A percentile compares a stretch with the other conserved stretches of the same genome.
phyloP scores from a whole-genome alignment of 2,888 invertebrate species.

The Macrophya annulata region DNA sequence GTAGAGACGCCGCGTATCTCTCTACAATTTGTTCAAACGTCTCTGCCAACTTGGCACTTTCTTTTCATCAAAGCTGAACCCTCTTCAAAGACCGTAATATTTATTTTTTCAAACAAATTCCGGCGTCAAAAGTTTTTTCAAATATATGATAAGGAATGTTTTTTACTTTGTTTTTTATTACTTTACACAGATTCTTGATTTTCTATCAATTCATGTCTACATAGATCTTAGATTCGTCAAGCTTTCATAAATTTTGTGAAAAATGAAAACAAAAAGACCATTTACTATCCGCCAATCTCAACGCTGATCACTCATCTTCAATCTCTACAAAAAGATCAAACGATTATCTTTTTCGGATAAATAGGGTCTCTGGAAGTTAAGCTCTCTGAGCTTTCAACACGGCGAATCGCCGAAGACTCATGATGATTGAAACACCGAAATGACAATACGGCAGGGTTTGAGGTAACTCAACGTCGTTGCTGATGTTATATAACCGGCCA shows the following conservation, averaged over 20 bases:
- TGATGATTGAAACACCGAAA: neutral
- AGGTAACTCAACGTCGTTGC: neutral
- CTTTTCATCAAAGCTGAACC: neutral
- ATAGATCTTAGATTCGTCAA: neutral
- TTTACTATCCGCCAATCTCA: neutral
- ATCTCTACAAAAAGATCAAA: constrained; percentile 6
- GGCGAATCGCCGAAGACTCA: neutral
- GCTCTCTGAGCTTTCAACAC: neutral
- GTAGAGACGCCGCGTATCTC: neutral
- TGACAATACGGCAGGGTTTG: neutral
- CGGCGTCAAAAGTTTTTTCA: neutral
- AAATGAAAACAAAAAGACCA: neutral
- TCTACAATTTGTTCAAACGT: neutral
- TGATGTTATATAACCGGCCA: constrained; percentile 3
- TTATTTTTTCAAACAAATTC: neutral
- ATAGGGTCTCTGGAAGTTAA: neutral
- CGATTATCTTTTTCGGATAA: neutral
- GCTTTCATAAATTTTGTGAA: neutral
- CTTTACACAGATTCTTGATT: neutral
- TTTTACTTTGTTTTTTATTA: too few relatives aligned
- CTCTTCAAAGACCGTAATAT: neutral
- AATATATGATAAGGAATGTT: neutral
- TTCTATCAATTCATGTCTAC: neutral
- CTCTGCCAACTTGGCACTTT: neutral
- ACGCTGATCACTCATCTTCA: neutral